Evolutionary conservation across 2,797 vertebrate species (phyloP).

Genomic region (Pipistrellus kuhlii): DNA sequence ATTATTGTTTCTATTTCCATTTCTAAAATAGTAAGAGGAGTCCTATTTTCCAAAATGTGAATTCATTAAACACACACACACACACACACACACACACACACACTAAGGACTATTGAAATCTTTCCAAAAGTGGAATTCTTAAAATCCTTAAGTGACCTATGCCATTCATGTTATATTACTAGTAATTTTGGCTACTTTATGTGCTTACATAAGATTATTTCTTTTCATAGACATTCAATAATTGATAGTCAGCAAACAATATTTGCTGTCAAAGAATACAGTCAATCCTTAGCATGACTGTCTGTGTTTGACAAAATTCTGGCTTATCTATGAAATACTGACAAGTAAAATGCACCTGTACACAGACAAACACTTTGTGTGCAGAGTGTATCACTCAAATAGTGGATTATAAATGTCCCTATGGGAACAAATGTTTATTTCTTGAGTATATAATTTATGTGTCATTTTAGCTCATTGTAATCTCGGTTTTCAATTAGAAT

Average conservation of each 20-base stretch:
- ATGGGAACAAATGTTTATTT: not conserved
- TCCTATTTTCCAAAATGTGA: not conserved
- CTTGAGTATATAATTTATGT: not conserved
- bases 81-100: no score
- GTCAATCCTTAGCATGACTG: not conserved
- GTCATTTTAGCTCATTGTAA: not conserved
- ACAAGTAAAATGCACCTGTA: not conserved
- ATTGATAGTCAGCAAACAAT: not conserved
- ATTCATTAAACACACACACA: not conserved
- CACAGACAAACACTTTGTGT: not conserved
- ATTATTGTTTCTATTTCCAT: not conserved
- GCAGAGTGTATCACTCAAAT: not conserved
- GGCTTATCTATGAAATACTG: not conserved
- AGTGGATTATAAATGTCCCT: not conserved
- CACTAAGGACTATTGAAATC: not conserved
- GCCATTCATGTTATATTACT: not conserved
- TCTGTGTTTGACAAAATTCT: not conserved
- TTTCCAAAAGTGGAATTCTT: not conserved
- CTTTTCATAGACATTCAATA: not conserved
- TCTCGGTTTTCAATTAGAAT: slow-evolving; percentile 4
- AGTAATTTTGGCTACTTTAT: not conserved
- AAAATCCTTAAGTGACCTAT: not conserved
- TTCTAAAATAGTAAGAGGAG: not conserved
- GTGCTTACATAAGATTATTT: not conserved
- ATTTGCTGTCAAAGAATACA: not conserved